Conservation (phyloP, 2,113 vertebrate genomes). For the Apeltes quadracus region DNA sequence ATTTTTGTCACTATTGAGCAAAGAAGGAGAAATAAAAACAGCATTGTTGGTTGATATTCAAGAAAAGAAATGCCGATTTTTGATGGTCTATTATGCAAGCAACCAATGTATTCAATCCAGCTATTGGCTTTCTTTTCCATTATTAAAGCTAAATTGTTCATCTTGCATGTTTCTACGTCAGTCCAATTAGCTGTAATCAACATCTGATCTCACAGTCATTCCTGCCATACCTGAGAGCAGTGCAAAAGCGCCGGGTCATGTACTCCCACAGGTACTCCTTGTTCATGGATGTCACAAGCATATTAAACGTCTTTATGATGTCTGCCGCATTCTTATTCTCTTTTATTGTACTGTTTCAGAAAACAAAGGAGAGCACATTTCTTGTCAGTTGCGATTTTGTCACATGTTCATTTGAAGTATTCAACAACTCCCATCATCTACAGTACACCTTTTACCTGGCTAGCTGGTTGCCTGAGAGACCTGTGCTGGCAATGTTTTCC, state of each 20-base stretch:
- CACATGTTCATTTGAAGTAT: neutral
- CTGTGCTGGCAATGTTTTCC: slow-evolving; percentile 82
- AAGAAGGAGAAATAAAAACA: slow-evolving; percentile 6
- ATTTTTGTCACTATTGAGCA: slow-evolving; percentile 64
- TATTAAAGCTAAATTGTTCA: neutral
- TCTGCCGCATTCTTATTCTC: slow-evolving; percentile 93
- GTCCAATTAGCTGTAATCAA: neutral
- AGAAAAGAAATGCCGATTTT: neutral
- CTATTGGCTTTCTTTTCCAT: neutral
- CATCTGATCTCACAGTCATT: neutral
- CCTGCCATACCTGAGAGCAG: slow-evolving; percentile 84
- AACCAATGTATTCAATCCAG: neutral
- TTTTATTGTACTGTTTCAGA: slow-evolving; percentile 87
- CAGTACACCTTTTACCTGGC: slow-evolving; percentile 69
- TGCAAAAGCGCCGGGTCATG: slow-evolving; percentile 88
- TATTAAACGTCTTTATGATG: slow-evolving; percentile 93
- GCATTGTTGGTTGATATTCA: neutral
- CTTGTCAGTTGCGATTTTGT: neutral
- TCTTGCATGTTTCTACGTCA: neutral
- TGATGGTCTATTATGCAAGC: neutral
- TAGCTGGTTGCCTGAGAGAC: slow-evolving; percentile 85
- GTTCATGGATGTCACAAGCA: slow-evolving; percentile 91
- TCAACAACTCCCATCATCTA: neutral
- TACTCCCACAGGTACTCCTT: slow-evolving; percentile 97
- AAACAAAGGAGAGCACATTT: neutral